Conservation (phyloP, 2,113 vertebrate species). For the Kobus ellipsiprymnus region DNA sequence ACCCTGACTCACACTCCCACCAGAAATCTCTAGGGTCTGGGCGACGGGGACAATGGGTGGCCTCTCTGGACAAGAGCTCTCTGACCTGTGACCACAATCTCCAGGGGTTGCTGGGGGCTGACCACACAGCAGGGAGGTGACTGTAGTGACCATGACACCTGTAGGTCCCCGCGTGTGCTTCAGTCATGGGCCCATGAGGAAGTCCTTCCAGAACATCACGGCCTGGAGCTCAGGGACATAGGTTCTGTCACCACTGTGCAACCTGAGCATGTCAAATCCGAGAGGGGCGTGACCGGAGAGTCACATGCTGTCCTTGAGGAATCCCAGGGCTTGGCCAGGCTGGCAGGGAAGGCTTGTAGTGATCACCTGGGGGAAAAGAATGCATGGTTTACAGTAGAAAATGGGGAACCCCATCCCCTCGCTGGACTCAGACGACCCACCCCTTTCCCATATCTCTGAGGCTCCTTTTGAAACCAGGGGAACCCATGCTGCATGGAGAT, state of each 20-base stretch:
- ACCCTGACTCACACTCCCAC: not conserved
- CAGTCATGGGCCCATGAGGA: not conserved
- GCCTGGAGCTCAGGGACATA: accelerated
- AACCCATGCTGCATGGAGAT: not conserved
- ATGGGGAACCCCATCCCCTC: too few relatives aligned
- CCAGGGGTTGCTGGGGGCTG: not conserved
- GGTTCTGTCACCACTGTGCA: not conserved
- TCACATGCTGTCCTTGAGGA: not conserved
- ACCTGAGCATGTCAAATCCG: accelerated
- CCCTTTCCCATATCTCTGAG: too few relatives aligned
- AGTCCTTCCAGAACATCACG: accelerated
- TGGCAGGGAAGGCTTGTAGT: not conserved
- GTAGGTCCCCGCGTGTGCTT: not conserved
- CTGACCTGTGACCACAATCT: slow-evolving; percentile 34
- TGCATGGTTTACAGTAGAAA: too few relatives aligned
- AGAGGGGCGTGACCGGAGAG: not conserved
- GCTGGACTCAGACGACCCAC: accelerated
- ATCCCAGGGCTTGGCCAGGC: not conserved
- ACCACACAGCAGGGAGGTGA: accelerated
- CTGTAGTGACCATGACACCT: accelerated
- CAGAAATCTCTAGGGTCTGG: not conserved
- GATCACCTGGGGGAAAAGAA: too few relatives aligned
- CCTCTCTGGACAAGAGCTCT: not conserved
- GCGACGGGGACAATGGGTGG: too few relatives aligned
- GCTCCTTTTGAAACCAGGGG: not conserved